These are phyloP conservation scores for Sinocyclocheilus grahami DNA, from an alignment of 2,113 vertebrate genomes.

Conservation along the genomic window DNA sequence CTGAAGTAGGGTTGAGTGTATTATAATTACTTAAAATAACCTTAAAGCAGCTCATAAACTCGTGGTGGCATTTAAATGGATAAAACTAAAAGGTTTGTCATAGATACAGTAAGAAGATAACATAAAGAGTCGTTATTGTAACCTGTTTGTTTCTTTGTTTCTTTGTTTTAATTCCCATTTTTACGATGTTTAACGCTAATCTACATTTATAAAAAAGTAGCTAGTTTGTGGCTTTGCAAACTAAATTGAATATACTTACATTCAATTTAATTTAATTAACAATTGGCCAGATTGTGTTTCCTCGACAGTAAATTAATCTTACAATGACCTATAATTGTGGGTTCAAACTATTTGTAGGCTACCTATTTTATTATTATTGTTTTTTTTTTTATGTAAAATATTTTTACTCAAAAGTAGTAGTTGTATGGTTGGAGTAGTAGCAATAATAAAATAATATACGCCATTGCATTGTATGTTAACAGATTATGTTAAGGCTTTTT, in stretches of 20 bases:
- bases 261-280: not conserved
- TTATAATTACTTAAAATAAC: conserved; percentile 1
- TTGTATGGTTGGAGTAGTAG: not conserved
- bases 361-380: not conserved
- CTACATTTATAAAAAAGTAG: not conserved
- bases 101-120: not conserved
- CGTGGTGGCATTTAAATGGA: not conserved
- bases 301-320: not conserved
- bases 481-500: not conserved
- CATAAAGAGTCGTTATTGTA: not conserved
- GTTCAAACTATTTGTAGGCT: not conserved
- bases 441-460: not conserved
- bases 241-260: not conserved
- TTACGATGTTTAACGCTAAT: not conserved
- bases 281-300: not conserved
- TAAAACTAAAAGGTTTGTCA: not conserved
- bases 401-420: not conserved
- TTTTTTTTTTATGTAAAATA: not conserved
- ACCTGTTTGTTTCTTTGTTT: not conserved
- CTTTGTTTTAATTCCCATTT: not conserved
- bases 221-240: not conserved
- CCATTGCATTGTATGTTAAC: not conserved
- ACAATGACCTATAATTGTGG: not conserved
- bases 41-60: not conserved
- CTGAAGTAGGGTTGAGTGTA: conserved; percentile 13